Evolutionary conservation across 2,797 vertebrate species (phyloP).

Genomic region (Sebastes steindachneri): DNA sequence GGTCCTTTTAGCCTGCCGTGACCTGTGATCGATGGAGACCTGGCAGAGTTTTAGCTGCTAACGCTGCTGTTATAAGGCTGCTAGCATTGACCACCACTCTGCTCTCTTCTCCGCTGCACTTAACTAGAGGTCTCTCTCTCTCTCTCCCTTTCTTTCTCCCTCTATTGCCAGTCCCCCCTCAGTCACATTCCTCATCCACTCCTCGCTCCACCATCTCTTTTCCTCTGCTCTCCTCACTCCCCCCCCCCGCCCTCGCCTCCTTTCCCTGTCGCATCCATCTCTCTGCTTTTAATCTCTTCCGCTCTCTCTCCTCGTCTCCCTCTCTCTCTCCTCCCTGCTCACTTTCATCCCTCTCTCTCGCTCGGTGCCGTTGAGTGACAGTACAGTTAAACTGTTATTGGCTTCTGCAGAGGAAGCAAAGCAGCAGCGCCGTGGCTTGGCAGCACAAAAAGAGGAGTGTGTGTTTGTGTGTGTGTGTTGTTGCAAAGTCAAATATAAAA

Average conservation of each 20-base stretch:
- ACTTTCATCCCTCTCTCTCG: conserved; percentile 43
- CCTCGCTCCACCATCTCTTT: conserved; percentile 8
- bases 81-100: conserved; percentile 28
- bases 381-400: conserved; percentile 64
- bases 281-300: conserved; percentile 53
- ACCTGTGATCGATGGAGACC: conserved; percentile 67
- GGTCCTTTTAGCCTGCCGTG: conserved; percentile 59
- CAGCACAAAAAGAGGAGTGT: conserved; percentile 22
- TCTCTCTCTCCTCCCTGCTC: conserved; percentile 2
- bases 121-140: conserved; percentile 17
- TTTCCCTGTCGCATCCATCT: conserved; percentile 60
- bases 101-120: conserved; percentile 20
- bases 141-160: background rate
- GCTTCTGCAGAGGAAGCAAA: conserved; percentile 58
- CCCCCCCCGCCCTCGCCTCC: conserved; percentile 1
- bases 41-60: conserved; percentile 47
- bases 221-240: conserved; percentile 10
- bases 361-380: conserved; percentile 59
- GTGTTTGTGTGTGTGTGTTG: conserved; percentile 5
- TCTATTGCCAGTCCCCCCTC: conserved; percentile 1
- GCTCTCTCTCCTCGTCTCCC: conserved; percentile 9
- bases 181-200: conserved; percentile 42
- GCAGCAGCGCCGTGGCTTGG: conserved; percentile 23
- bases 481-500: conserved; percentile 52
- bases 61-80: conserved; percentile 28